phyloP scores from a whole-genome alignment of 2,113 vertebrate species.

The Anhinga rufa region DNA sequence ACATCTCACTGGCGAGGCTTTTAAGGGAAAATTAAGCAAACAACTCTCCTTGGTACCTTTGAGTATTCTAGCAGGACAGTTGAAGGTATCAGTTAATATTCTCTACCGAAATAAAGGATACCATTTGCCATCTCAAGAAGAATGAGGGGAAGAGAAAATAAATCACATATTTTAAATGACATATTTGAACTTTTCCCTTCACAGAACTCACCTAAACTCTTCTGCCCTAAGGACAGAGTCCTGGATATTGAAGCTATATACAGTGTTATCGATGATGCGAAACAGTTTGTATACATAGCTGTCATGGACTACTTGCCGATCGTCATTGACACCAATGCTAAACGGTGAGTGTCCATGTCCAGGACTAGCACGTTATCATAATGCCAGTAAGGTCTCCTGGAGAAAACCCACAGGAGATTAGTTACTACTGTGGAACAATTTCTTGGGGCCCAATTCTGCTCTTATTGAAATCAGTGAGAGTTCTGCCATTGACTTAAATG shows the following conservation, averaged over 20 bases:
- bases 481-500: slow-evolving; percentile 59
- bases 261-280: slow-evolving; percentile 86
- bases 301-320: slow-evolving; percentile 90
- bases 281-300: slow-evolving; percentile 88
- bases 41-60: neutral
- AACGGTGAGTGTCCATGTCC: slow-evolving; percentile 61
- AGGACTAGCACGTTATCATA: neutral
- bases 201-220: slow-evolving; percentile 89
- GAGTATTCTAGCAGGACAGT: neutral
- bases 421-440: neutral
- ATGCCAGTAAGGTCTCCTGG: neutral
- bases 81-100: neutral
- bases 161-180: neutral
- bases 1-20: neutral
- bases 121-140: neutral
- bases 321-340: slow-evolving; percentile 72
- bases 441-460: slow-evolving; percentile 64
- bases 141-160: neutral
- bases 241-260: slow-evolving; percentile 92
- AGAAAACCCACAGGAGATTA: neutral
- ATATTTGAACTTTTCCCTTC: slow-evolving; percentile 27
- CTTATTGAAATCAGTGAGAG: slow-evolving; percentile 61
- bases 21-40: neutral
- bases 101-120: neutral
- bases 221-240: slow-evolving; percentile 88